Base-by-base conservation (phyloP, 2,797 vertebrate species). In the Falco novaeseelandiae region DNA sequence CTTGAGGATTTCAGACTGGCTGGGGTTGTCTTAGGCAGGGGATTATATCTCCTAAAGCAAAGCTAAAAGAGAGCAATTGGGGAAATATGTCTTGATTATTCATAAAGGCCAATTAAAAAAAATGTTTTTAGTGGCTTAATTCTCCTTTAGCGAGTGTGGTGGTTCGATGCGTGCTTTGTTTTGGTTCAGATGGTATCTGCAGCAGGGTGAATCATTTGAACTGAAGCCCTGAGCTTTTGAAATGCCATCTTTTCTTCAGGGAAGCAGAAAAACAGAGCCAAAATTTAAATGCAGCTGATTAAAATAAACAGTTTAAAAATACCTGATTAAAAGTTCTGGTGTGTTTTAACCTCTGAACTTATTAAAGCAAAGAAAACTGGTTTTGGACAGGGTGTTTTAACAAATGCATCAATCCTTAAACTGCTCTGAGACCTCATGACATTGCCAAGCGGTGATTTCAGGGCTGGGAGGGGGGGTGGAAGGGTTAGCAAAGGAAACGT, bases 61-160 rank as follows among this genome's bases (percentile, higher is more conserved):
- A 81, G 44, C 57, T 57, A 85, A 63, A 93, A 90, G 73, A 87
- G 87, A 92, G 89, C 83, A 92, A 20, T 1, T 79, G 10, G 70
- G 51, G 59, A 2, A 84, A 84, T 54, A 65, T 57, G 78, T 65
- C 49, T 72, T 79, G 71, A 74, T 79, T 93, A 74, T 79, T 93
- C 78, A 91, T 87, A 82, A 79, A 90, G 73, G 46, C 54, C 46
- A 59, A 94, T 91, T 95, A 82, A 81, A 93, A 59, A 83, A 42
- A 67, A 38, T 38, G 36, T 1, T 34, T 85, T 87, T 49, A 86
- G 44, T 61, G 58, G 70, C 54, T 89, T 95, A 69, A 84, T 84
- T 94, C 58, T 87, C 46, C 25, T 42, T 79, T 46, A 46, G 81
- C n/a, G 46, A 79, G 34, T 69, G 52, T 87, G 58, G 59, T 71